A percentile compares a stretch with the other conserved stretches of the same genome.
phyloP scores from a whole-genome alignment of 92 coral and sea anemone genomes.

The Phymanthus crucifer region DNA sequence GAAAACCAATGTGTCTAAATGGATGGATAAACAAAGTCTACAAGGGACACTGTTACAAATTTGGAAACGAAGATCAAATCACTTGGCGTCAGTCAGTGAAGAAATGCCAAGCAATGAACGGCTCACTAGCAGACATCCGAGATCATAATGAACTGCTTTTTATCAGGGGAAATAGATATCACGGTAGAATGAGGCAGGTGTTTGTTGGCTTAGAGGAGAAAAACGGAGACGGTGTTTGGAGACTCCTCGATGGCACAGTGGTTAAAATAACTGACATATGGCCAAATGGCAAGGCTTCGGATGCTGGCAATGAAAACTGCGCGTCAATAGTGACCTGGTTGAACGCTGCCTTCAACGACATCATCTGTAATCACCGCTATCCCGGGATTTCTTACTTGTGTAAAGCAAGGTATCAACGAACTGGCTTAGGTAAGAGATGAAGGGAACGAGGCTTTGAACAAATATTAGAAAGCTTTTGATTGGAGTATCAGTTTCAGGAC shows the following conservation, averaged over 20 bases:
- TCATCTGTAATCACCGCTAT: not conserved
- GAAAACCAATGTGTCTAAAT: not conserved
- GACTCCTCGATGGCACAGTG: constrained; percentile 4
- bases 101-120: not conserved
- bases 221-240: constrained; percentile 18
- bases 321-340: constrained; percentile 1
- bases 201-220: constrained; percentile 12
- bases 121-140: constrained; percentile 28
- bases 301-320: constrained; percentile 25
- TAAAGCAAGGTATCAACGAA: constrained; percentile 1
- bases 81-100: constrained; percentile 22
- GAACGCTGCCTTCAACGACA: constrained; percentile 19
- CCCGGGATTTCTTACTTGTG: constrained; percentile 15
- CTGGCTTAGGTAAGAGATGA: not conserved
- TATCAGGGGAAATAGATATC: not conserved
- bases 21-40: constrained; percentile 18
- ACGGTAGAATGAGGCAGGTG: not conserved
- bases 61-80: not conserved
- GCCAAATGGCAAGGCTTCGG: constrained; percentile 16
- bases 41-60: constrained; percentile 19
- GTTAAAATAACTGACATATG: constrained; percentile 12
- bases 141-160: constrained; percentile 11
- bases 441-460: not conserved
- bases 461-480: too few species aligned
- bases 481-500: too few species aligned